Conservation (phyloP, 2,888 invertebrate genomes). For the Macroteleia sp. region DNA sequence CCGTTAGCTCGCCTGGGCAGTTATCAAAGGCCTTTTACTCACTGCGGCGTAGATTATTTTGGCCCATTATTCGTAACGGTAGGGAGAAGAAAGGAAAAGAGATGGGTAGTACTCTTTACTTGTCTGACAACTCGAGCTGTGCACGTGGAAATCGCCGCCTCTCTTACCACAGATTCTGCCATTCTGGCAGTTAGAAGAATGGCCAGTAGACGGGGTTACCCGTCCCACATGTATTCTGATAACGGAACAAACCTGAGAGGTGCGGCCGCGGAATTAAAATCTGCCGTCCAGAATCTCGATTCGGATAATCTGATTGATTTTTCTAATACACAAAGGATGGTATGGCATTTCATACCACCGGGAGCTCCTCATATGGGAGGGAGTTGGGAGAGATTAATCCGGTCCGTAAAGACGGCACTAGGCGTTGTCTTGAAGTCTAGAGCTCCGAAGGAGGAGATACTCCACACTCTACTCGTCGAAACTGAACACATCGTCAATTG, state of each 20-base stretch:
- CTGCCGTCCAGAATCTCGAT: not conserved
- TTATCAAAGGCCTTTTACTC: not conserved
- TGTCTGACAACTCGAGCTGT: not conserved
- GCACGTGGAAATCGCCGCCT: not conserved
- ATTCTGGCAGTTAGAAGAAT: slow-evolving; percentile 51
- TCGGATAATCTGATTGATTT: not conserved
- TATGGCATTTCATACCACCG: not conserved
- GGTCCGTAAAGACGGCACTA: not conserved
- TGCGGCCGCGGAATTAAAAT: not conserved
- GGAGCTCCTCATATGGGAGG: slow-evolving; percentile 3
- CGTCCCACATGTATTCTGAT: slow-evolving; percentile 20
- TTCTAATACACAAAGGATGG: not conserved
- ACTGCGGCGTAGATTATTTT: slow-evolving; percentile 4
- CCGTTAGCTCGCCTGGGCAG: not conserved
- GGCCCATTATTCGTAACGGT: not conserved
- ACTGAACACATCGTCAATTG: not conserved
- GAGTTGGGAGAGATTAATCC: not conserved
- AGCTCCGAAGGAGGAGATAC: not conserved
- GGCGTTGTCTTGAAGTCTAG: not conserved
- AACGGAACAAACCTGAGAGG: not conserved
- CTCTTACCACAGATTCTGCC: slow-evolving; percentile 35
- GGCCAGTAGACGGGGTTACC: slow-evolving; percentile 42
- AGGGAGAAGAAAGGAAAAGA: not conserved
- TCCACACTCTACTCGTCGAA: not conserved
- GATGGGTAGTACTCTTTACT: not conserved